A percentile compares a stretch with the other conserved stretches of the same genome.
Evolutionary conservation across 2,113 vertebrate species (phyloP).

Genomic region (Ciconia boyciana): DNA sequence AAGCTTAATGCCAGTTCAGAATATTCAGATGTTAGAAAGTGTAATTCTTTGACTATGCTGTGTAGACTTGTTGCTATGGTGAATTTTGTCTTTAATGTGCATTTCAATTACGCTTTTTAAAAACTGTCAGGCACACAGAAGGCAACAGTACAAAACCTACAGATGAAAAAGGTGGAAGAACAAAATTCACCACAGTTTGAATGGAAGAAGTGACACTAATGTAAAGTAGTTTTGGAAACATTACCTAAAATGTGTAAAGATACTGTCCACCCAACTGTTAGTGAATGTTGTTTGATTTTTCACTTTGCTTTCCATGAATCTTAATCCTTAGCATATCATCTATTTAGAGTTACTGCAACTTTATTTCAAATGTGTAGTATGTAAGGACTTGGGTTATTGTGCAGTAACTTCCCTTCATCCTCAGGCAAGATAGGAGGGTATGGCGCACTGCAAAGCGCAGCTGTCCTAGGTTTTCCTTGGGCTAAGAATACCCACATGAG

Average conservation of each 20-base stretch:
- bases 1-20: not conserved
- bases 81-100: not conserved
- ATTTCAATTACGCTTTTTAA: not conserved
- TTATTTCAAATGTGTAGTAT: not conserved
- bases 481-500: not conserved
- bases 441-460: accelerated
- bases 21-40: not conserved
- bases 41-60: not conserved
- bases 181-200: not conserved
- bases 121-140: not conserved
- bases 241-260: not conserved
- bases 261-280: not conserved
- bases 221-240: not conserved
- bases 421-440: not conserved
- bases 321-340: not conserved
- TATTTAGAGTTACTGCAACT: not conserved
- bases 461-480: not conserved
- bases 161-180: not conserved
- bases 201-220: not conserved
- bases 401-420: not conserved
- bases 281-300: not conserved
- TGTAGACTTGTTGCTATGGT: not conserved
- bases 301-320: not conserved
- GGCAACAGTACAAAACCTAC: not conserved
- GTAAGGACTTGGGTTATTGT: not conserved